These are phyloP conservation scores for Hycleus cichorii DNA, from an alignment of 1,140 invertebrate genomes.

Conservation along the genomic window DNA sequence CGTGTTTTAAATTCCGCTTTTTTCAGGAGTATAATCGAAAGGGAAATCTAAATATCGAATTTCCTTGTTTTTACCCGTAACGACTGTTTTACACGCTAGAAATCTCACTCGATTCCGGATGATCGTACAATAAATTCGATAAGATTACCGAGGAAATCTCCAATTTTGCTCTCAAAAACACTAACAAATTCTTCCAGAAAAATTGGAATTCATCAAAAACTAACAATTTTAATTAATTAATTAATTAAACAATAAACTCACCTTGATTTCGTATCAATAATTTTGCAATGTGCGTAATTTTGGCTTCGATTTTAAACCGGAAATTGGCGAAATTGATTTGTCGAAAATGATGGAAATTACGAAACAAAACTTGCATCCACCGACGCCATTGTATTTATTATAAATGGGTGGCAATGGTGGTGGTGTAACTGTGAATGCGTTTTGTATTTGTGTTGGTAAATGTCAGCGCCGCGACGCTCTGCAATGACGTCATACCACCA, in stretches of 20 bases:
- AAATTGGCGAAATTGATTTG: slow-evolving; percentile 3
- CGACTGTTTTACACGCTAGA: no score
- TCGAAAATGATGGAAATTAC: neutral
- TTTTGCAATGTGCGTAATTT: neutral
- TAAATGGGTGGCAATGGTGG: neutral
- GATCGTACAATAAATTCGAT: no score
- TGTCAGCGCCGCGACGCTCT: slow-evolving; percentile 22
- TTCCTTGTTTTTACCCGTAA: no score
- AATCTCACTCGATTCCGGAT: no score
- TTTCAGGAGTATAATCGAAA: no score
- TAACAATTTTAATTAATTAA: no score
- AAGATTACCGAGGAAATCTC: no score
- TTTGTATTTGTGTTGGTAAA: neutral
- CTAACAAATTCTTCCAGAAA: no score
- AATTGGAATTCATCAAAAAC: no score
- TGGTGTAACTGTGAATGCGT: neutral
- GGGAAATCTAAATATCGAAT: no score
- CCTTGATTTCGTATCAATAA: slow-evolving; percentile 4
- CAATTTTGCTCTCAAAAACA: no score
- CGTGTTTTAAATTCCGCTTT: no score
- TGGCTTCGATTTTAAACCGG: neutral
- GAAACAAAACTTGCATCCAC: neutral
- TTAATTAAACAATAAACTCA: neutral
- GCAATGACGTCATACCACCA: slow-evolving; percentile 9
- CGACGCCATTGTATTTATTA: slow-evolving; percentile 10